Conservation (phyloP, 2,797 vertebrate species). For the Sphenopsis melanotis region DNA sequence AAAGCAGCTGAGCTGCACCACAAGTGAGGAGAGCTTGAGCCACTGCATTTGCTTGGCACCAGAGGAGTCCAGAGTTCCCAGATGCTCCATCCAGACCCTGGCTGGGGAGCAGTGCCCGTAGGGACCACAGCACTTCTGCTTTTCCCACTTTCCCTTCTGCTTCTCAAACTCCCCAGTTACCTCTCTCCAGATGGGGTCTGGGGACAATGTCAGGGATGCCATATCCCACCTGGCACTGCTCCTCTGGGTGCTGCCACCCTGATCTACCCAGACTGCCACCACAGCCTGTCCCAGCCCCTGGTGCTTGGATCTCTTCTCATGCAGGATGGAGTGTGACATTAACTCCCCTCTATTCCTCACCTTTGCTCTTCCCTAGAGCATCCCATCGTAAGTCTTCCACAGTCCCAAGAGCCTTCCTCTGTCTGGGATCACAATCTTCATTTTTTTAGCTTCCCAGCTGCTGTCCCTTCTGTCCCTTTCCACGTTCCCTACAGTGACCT, state of each 20-base stretch:
- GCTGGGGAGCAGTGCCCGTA: not conserved
- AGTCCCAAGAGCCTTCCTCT: not conserved
- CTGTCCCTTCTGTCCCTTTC: not conserved
- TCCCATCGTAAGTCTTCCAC: not conserved
- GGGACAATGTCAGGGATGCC: not conserved
- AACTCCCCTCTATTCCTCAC: not conserved
- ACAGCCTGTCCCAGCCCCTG: accelerated
- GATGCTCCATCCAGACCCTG: not conserved
- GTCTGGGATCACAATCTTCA: not conserved
- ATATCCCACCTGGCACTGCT: not conserved
- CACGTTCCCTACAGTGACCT: not conserved
- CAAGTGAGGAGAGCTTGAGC: accelerated
- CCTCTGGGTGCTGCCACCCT: not conserved
- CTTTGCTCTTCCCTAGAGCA: not conserved
- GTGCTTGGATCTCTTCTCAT: not conserved
- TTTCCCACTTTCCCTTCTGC: not conserved
- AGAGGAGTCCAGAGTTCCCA: not conserved
- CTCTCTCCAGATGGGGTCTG: not conserved
- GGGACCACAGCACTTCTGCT: not conserved
- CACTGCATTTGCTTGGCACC: not conserved
- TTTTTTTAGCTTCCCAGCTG: not conserved
- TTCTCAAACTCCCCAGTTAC: not conserved
- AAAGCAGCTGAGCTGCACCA: not conserved
- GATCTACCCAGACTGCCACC: not conserved
- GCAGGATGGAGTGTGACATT: not conserved